These are phyloP conservation scores for Naja naja DNA, from an alignment of 2,113 vertebrate genomes.

Conservation along the genomic window DNA sequence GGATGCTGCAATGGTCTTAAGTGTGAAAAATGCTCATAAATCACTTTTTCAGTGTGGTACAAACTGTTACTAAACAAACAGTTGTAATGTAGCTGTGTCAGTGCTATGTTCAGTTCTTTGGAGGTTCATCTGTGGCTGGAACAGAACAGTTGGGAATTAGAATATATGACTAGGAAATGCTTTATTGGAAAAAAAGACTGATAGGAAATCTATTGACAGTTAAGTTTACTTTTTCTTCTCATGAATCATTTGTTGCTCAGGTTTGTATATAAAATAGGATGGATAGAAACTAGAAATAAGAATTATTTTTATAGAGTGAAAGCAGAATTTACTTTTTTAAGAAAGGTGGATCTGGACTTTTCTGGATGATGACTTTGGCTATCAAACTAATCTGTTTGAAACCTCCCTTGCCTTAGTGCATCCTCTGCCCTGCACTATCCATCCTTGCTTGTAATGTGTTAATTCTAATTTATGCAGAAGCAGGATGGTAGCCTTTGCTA, in stretches of 20 bases:
- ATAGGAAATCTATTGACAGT: not conserved
- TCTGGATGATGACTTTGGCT: not conserved
- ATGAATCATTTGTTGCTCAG: not conserved
- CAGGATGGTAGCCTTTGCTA: not conserved
- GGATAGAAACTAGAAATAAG: not conserved
- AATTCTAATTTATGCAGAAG: conserved; percentile 7
- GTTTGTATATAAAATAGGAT: not conserved
- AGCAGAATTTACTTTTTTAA: not conserved
- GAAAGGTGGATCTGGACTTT: not conserved
- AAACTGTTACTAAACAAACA: not conserved
- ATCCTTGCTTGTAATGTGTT: conserved; percentile 3
- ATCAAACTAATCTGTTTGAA: not conserved
- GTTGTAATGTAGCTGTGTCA: not conserved
- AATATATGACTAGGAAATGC: not conserved
- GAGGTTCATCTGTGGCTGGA: not conserved
- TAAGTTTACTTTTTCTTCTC: not conserved
- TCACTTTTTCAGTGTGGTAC: not conserved
- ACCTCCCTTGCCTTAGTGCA: not conserved
- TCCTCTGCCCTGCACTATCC: not conserved
- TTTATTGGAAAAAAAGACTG: not conserved
- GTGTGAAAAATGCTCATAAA: not conserved
- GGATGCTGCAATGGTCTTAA: not conserved
- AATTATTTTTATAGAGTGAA: not conserved
- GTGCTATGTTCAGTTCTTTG: not conserved
- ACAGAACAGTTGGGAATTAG: not conserved